These are phyloP conservation scores for Monomorium pharaonis DNA, from an alignment of 1,140 invertebrate genomes.

Conservation along the genomic window DNA sequence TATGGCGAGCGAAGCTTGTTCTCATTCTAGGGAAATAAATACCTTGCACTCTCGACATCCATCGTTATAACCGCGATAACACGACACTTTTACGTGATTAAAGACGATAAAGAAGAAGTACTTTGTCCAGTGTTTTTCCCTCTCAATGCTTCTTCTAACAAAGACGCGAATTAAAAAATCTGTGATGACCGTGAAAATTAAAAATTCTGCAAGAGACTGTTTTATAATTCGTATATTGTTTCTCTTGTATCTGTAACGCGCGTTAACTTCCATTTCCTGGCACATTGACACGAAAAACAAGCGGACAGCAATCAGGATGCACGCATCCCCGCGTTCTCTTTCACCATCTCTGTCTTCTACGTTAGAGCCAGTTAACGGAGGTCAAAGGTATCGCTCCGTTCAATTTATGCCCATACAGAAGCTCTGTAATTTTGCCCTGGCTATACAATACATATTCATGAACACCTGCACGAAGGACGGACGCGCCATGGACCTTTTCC, in stretches of 20 bases:
- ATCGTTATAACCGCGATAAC: neutral
- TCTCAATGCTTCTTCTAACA: neutral
- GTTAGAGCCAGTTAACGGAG: constrained; percentile 18
- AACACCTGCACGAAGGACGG: constrained; percentile 49
- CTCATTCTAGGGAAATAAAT: constrained; percentile 15
- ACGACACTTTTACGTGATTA: neutral
- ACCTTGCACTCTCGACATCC: neutral
- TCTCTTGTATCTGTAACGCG: constrained; percentile 11
- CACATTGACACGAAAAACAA: constrained; percentile 35
- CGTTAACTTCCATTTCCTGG: neutral
- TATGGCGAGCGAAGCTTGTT: constrained; percentile 3
- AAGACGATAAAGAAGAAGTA: neutral
- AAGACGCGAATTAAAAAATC: neutral
- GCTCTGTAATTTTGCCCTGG: constrained; percentile 15
- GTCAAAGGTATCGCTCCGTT: constrained; percentile 30
- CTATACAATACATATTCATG: constrained; percentile 51
- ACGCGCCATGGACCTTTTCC: constrained; percentile 19
- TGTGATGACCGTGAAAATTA: constrained; percentile 13
- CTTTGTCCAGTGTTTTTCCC: neutral
- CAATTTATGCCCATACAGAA: constrained; percentile 44
- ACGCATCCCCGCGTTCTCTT: neutral
- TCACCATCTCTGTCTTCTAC: neutral
- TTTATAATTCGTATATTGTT: constrained; percentile 20
- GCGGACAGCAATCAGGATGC: neutral
- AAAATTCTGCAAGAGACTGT: neutral